Evolutionary conservation across 30 jellyfish, hydroid and myxozoan genomes (phyloP).

Genomic region (Hydractinia echinata): DNA sequence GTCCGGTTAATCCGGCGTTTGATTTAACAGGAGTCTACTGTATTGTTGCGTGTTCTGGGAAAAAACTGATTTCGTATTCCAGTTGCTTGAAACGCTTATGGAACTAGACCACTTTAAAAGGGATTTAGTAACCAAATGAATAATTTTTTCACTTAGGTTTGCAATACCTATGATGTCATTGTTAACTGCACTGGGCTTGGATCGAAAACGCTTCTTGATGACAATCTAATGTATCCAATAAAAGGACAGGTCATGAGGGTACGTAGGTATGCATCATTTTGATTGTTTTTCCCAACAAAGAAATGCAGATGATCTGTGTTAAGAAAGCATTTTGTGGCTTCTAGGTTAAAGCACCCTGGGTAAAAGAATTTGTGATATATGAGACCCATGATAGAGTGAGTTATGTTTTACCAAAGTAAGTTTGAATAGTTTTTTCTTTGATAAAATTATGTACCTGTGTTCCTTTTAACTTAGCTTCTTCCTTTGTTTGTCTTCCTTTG

Average conservation of each 20-base stretch:
- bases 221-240: constrained; percentile 50
- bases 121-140: too few species aligned
- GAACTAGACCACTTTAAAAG: too few species aligned
- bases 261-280: background rate
- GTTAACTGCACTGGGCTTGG: constrained; percentile 73
- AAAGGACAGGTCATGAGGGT: constrained; percentile 86
- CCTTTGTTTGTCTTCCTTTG: too few species aligned
- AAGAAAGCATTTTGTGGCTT: background rate
- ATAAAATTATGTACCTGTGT: background rate
- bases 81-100: too few species aligned
- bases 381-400: background rate
- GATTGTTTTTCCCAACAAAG: background rate
- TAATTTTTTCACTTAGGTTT: constrained; percentile 3
- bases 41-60: too few species aligned
- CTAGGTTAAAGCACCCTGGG: constrained; percentile 86
- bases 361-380: constrained; percentile 24
- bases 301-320: background rate
- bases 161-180: constrained; percentile 46
- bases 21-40: too few species aligned
- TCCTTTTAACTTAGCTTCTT: too few species aligned
- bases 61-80: too few species aligned
- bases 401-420: constrained; percentile 64
- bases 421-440: background rate
- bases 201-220: constrained; percentile 50
- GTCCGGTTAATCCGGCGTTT: too few species aligned